phyloP scores from a whole-genome alignment of 2,888 invertebrate species.

The Plutella xylostella region DNA sequence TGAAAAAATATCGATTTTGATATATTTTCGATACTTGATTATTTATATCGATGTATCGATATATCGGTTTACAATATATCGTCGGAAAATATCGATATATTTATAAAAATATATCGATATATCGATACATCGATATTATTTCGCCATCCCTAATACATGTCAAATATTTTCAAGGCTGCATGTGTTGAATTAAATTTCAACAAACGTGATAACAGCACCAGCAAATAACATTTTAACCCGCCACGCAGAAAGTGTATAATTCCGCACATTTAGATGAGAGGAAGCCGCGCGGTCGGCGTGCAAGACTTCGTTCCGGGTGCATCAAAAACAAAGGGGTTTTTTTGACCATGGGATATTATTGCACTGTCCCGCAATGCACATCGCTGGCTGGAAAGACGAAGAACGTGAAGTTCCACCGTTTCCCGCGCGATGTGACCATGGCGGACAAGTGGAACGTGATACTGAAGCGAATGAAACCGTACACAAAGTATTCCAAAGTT shows the following conservation, averaged over 20 bases:
- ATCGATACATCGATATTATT: no score
- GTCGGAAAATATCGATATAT: no score
- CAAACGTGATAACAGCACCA: slow-evolving; percentile 49
- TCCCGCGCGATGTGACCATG: slow-evolving; percentile 50
- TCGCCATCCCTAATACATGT: no score
- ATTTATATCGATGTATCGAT: no score
- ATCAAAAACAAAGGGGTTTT: neutral
- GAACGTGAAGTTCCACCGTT: slow-evolving; percentile 64
- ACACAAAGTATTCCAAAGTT: slow-evolving; percentile 65
- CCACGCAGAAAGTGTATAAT: slow-evolving; percentile 8
- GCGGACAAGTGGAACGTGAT: slow-evolving; percentile 58
- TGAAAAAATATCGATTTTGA: no score
- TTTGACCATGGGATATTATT: slow-evolving; percentile 57
- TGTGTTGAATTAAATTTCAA: slow-evolving; percentile 64
- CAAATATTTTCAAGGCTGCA: slow-evolving; percentile 53
- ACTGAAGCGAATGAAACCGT: slow-evolving; percentile 57
- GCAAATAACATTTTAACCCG: slow-evolving; percentile 37
- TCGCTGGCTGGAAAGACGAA: slow-evolving; percentile 67
- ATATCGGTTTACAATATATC: no score
- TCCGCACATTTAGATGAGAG: slow-evolving; percentile 1
- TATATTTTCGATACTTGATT: no score
- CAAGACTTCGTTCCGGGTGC: neutral
- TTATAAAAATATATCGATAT: no score
- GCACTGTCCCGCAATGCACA: slow-evolving; percentile 65
- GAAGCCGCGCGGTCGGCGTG: neutral